Percentiles rank a stretch among this genome's conserved stretches.
Conservation (phyloP, 2,113 vertebrate species). For the Petromus typicus region DNA sequence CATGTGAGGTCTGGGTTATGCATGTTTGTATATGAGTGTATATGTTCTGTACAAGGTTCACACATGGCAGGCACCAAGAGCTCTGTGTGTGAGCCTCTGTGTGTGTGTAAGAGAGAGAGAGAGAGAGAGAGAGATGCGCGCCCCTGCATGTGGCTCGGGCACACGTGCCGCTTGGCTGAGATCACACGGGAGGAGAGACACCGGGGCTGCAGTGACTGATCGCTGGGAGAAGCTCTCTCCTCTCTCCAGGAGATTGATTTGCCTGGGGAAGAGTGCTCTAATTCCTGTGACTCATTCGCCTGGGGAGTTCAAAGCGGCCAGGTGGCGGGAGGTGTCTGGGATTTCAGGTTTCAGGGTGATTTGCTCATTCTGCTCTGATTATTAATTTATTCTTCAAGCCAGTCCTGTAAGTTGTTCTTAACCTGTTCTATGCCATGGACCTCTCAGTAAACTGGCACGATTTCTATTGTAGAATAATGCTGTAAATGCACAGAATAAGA, state of each 20-base stretch:
- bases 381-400: conserved; percentile 55
- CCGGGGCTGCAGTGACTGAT: neutral
- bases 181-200: neutral
- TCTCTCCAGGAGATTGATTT: conserved; percentile 45
- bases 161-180: neutral
- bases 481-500: neutral
- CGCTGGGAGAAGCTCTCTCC: neutral
- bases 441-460: neutral
- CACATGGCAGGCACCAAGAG: neutral
- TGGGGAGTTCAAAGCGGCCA: conserved; percentile 71
- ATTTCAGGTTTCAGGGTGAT: conserved; percentile 56
- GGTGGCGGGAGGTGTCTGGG: conserved; percentile 63
- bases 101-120: neutral
- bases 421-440: neutral
- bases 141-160: neutral
- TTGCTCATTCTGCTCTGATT: conserved; percentile 52
- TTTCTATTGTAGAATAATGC: neutral
- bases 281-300: conserved; percentile 60
- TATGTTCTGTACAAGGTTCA: neutral
- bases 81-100: neutral
- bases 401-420: conserved; percentile 28
- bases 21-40: neutral
- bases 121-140: too few species aligned
- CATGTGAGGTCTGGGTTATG: neutral
- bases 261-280: neutral